Conservation (phyloP, 1,140 invertebrate genomes). For the Trachelipus rathkii region DNA sequence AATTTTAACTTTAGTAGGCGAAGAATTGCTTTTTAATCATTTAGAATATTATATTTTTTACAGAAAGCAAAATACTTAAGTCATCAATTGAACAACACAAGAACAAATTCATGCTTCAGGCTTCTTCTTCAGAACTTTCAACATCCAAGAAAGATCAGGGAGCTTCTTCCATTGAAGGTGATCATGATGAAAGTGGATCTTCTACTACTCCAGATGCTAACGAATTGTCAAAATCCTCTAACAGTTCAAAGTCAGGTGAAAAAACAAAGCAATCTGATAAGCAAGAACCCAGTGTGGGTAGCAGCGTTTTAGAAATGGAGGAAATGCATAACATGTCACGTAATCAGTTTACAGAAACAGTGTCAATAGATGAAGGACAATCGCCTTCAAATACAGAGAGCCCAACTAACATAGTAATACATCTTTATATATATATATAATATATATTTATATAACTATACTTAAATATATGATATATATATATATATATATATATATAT, state of each 20-base stretch:
- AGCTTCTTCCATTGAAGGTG: neutral
- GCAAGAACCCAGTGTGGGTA: neutral
- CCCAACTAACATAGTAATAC: too few relatives aligned
- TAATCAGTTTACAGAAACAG: neutral
- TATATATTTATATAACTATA: too few relatives aligned
- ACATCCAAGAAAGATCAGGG: conserved; percentile 23
- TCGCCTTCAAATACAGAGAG: too few relatives aligned
- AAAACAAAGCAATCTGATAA: neutral
- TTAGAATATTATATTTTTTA: conserved; percentile 34
- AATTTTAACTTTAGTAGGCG: neutral
- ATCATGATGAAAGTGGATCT: neutral
- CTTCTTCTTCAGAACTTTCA: conserved; percentile 17
- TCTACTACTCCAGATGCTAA: neutral
- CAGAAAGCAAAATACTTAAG: conserved; percentile 57
- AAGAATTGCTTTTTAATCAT: neutral
- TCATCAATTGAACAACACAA: conserved; percentile 61
- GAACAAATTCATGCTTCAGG: conserved; percentile 56
- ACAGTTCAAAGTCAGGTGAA: neutral
- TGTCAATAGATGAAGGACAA: too few relatives aligned
- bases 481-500: too few relatives aligned
- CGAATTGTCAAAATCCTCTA: neutral
- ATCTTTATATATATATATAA: too few relatives aligned
- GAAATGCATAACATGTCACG: neutral
- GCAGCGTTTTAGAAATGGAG: neutral
- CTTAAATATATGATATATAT: too few relatives aligned